These are phyloP conservation scores for Orchesellides sinensis DNA, from an alignment of 2,888 invertebrate genomes.

Conservation along the genomic window DNA sequence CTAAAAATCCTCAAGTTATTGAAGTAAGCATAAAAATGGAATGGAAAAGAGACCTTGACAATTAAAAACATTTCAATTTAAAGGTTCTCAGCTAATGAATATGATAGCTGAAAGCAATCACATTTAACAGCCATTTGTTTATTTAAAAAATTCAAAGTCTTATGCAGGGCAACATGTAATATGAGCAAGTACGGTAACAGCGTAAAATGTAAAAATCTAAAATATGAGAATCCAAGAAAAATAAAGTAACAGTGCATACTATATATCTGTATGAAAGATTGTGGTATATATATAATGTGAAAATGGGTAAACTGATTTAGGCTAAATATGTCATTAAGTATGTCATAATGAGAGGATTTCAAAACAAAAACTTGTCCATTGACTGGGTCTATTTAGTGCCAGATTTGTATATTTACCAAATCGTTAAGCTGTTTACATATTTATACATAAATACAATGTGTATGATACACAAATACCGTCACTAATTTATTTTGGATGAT, in stretches of 20 bases:
- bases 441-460: too few species aligned
- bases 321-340: neutral
- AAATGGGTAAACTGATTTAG: slow-evolving; percentile 10
- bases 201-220: slow-evolving; percentile 3
- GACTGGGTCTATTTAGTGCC: slow-evolving; percentile 60
- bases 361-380: slow-evolving; percentile 47
- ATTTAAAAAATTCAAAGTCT: too few species aligned
- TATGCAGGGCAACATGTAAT: too few species aligned
- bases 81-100: too few species aligned
- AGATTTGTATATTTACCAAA: neutral
- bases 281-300: slow-evolving; percentile 28
- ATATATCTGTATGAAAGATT: slow-evolving; percentile 52
- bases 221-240: slow-evolving; percentile 14
- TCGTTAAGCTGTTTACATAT: neutral
- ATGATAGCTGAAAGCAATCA: too few species aligned
- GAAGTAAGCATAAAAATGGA: too few species aligned
- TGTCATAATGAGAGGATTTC: neutral
- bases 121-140: too few species aligned
- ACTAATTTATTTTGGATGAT: too few species aligned
- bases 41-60: too few species aligned
- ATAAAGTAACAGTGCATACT: slow-evolving; percentile 60
- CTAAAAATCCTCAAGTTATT: too few species aligned
- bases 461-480: too few species aligned
- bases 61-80: too few species aligned
- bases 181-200: slow-evolving; percentile 25